phyloP scores from a whole-genome alignment of 2,113 vertebrate species.

The Rhabdomys dilectus region DNA sequence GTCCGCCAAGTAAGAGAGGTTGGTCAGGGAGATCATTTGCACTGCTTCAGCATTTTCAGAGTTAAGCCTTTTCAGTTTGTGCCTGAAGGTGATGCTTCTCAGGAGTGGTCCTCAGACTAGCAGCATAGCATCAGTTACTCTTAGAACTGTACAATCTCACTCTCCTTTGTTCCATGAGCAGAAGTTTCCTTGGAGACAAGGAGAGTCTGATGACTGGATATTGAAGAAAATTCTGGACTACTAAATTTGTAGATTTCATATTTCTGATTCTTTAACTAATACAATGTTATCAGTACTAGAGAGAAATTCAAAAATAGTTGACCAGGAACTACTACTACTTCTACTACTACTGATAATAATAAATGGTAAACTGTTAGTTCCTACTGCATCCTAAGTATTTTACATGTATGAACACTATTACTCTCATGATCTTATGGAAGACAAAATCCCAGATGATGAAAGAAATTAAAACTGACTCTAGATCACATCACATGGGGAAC shows the following conservation, averaged over 20 bases:
- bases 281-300: not conserved
- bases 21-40: not conserved
- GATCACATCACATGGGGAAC: not conserved
- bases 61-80: not conserved
- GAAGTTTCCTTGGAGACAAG: not conserved
- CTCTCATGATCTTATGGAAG: not conserved
- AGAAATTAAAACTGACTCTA: not conserved
- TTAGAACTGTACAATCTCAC: not conserved
- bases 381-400: not conserved
- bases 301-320: not conserved
- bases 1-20: not conserved
- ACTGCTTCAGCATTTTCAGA: not conserved
- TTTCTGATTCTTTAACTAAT: not conserved
- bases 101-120: not conserved
- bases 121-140: not conserved
- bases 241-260: not conserved
- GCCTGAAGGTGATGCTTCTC: not conserved
- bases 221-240: not conserved
- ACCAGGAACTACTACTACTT: not conserved
- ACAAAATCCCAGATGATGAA: not conserved
- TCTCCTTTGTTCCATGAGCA: not conserved
- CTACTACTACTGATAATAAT: not conserved
- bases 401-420: not conserved
- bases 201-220: not conserved
- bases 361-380: not conserved